Conservation (phyloP, 2,888 invertebrate genomes). For the Leucophora obtusa region DNA sequence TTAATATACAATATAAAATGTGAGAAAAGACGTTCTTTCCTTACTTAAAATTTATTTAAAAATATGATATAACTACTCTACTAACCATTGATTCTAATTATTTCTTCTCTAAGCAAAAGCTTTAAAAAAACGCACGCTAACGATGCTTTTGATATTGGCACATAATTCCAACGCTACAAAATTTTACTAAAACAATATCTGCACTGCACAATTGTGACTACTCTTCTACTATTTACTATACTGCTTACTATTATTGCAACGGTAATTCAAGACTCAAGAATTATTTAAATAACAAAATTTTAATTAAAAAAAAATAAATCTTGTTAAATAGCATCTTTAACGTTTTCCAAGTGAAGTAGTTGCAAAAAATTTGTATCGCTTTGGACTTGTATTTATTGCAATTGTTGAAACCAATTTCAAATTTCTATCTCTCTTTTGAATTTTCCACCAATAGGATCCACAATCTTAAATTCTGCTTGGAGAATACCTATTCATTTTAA, state of each 20-base stretch:
- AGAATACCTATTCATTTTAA: no score
- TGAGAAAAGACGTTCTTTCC: neutral
- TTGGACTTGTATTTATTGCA: no score
- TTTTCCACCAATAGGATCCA: no score
- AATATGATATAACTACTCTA: slow-evolving; percentile 51
- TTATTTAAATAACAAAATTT: no score
- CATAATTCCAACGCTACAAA: slow-evolving; percentile 47
- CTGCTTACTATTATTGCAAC: slow-evolving; percentile 7
- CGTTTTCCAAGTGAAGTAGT: no score
- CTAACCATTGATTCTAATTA: slow-evolving; percentile 75
- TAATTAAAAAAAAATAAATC: no score
- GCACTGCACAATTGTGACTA: slow-evolving; percentile 56
- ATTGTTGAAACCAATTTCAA: no score
- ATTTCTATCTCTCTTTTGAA: no score
- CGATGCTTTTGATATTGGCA: slow-evolving; percentile 60
- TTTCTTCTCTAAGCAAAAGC: slow-evolving; percentile 60
- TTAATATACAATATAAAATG: neutral
- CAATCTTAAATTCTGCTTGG: no score
- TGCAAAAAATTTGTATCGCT: no score
- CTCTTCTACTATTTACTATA: slow-evolving; percentile 11
- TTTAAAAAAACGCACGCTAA: slow-evolving; percentile 34
- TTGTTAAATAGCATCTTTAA: no score
- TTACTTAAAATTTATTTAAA: neutral
- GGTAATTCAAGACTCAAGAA: slow-evolving; percentile 38
- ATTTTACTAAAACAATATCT: slow-evolving; percentile 41